Evolutionary conservation across 2,888 invertebrate genomes (phyloP).

Genomic region (Neelides folsomi): DNA sequence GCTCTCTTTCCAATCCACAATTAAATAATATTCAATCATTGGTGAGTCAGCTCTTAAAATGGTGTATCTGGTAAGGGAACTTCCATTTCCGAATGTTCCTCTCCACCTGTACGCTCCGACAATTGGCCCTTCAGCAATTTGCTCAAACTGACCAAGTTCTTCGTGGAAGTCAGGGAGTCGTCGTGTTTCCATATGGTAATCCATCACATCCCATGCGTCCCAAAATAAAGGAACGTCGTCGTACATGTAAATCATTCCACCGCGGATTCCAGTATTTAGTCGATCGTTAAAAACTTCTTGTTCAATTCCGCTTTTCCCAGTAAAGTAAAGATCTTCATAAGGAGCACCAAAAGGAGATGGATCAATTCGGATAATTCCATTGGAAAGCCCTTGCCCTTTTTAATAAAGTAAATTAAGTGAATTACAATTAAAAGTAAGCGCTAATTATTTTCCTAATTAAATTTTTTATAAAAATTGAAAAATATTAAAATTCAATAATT

Average conservation of each 20-base stretch:
- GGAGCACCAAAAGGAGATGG: conserved; percentile 11
- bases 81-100: conserved; percentile 12
- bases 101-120: conserved; percentile 22
- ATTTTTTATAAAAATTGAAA: not conserved
- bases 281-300: conserved; percentile 11
- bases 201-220: conserved; percentile 47
- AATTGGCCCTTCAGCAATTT: conserved; percentile 9
- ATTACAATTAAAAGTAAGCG: no score
- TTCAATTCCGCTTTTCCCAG: conserved; percentile 7
- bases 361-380: conserved; percentile 11
- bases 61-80: conserved; percentile 35
- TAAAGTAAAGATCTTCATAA: conserved; percentile 13
- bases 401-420: not conserved
- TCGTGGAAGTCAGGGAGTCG: conserved; percentile 5
- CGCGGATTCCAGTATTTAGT: conserved; percentile 10
- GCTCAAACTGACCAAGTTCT: not conserved
- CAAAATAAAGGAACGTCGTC: conserved; percentile 44
- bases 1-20: conserved; percentile 41
- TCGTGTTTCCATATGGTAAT: conserved; percentile 43
- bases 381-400: conserved; percentile 4
- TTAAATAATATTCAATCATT: conserved; percentile 38
- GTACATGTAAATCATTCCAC: conserved; percentile 37
- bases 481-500: no score
- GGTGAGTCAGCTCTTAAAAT: conserved; percentile 38
- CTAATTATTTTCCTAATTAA: not conserved